phyloP scores from a whole-genome alignment of 2,797 vertebrate genomes.

The Mormyrops attenuatus region DNA sequence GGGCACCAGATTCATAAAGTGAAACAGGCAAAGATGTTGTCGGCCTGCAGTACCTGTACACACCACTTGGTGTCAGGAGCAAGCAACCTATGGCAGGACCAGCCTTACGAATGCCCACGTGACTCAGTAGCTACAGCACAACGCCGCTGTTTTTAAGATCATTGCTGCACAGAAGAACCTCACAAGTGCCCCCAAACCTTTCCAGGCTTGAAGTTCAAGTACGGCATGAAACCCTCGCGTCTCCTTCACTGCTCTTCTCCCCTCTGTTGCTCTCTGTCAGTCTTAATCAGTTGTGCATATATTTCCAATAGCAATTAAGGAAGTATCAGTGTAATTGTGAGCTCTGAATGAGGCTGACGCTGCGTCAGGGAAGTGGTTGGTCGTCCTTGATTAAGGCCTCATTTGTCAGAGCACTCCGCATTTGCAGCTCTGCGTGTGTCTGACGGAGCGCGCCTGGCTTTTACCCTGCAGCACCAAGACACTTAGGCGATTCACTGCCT shows the following conservation, averaged over 20 bases:
- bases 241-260: not conserved
- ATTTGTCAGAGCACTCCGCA: not conserved
- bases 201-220: conserved; percentile 6
- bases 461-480: not conserved
- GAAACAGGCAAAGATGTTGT: not conserved
- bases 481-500: not conserved
- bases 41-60: not conserved
- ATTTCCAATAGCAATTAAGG: not conserved
- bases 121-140: not conserved
- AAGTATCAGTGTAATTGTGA: not conserved
- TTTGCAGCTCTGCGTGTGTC: not conserved
- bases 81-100: not conserved
- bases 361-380: not conserved
- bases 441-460: not conserved
- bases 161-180: conserved; percentile 32
- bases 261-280: not conserved
- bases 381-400: not conserved
- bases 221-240: not conserved
- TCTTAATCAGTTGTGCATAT: not conserved
- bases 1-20: not conserved
- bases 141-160: conserved; percentile 31
- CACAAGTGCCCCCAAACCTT: conserved; percentile 24
- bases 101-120: not conserved
- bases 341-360: not conserved
- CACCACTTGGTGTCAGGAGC: conserved; percentile 20